These are phyloP conservation scores for Papilio aristodemus DNA, from an alignment of 1,140 invertebrate genomes.

Conservation along the genomic window DNA sequence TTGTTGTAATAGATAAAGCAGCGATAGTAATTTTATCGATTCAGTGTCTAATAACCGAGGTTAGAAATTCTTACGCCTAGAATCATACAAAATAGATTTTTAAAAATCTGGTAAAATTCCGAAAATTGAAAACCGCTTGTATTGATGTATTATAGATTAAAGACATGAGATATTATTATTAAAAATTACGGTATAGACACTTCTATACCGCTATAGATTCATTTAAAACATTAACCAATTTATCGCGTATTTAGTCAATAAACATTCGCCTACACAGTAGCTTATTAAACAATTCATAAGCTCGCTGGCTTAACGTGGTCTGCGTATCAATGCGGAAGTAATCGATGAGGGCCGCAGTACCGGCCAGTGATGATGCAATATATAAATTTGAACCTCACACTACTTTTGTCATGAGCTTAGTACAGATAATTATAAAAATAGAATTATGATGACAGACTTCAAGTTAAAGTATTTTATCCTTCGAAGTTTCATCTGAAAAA, in stretches of 20 bases:
- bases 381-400: neutral
- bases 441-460: neutral
- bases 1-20: neutral
- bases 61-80: neutral
- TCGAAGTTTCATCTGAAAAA: no score
- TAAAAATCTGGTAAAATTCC: neutral
- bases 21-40: neutral
- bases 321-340: neutral
- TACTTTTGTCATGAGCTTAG: neutral
- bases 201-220: no score
- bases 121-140: no score
- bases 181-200: no score
- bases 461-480: no score
- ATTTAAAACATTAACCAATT: neutral
- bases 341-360: neutral
- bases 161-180: no score
- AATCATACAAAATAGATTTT: no score
- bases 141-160: no score
- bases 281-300: constrained; percentile 14
- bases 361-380: constrained; percentile 11
- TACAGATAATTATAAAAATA: neutral
- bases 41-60: neutral
- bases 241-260: neutral
- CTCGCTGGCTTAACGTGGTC: neutral
- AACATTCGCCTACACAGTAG: constrained; percentile 14